Base-by-base conservation (phyloP, 2,113 vertebrate species). In the Zosterops lateralis region DNA sequence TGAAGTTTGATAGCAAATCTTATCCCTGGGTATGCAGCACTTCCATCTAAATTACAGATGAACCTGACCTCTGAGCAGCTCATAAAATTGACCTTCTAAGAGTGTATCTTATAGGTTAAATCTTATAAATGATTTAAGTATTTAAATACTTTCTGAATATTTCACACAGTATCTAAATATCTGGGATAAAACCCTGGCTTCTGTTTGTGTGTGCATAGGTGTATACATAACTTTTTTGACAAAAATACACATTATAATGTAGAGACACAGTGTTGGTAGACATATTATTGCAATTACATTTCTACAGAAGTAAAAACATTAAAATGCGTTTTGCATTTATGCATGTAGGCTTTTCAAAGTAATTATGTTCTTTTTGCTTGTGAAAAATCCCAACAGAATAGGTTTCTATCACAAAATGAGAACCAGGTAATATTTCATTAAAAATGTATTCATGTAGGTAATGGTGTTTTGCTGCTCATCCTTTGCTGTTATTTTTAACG, bases 401-500 rank as follows among this genome's bases (percentile, higher is more conserved):
- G 40, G 78, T 92, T 95, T 95, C 87, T 91, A 85, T 70, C 75
- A 84, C 3, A 3, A 75, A 93, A 75, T 16, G 58, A 86, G 79
- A 80, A 86, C 9, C 65, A 93, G 92, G 88, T 95, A 96, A 95
- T 94, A 93, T 84, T 94, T 94, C 87, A 95, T 93, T 92, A 90
- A 93, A 96, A 95, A 96, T 95, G 76, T 78, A 94, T 93, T 94
- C 75, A 22, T 54, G 82, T 60, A 85, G 93, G 92, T 95, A 96
- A 95, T 95, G 87, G 87, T 89, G 82, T 95, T 97, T 97, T 95
- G 92, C 93, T 93, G 87, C 79, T 95, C 73, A 72, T 95, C 76
- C 65, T 93, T 91, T 94, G 93, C 92, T 94, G 93, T 95, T 95
- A 96, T 95, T 97, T 96, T 96, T 94, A 96, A 95, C 2, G 3